These are phyloP conservation scores for Tychaedon coryphoeus DNA, from an alignment of 2,113 vertebrate genomes.

Conservation along the genomic window DNA sequence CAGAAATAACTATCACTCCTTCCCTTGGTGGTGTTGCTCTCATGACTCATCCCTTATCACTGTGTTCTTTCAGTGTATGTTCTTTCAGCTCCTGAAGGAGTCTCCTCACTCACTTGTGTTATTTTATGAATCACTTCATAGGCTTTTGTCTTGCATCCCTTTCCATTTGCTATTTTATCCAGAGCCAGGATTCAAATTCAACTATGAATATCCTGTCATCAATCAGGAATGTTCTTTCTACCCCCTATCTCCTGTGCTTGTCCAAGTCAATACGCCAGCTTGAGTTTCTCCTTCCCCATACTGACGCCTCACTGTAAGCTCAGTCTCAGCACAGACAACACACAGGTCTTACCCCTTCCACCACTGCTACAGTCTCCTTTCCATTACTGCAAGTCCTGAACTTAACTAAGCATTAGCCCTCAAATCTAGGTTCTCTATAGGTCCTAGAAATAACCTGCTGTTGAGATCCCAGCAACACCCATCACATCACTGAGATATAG, in stretches of 20 bases:
- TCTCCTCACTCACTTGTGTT: background rate
- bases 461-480: background rate
- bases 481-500: background rate
- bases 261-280: background rate
- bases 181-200: background rate
- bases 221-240: background rate
- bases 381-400: background rate
- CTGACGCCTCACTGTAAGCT: background rate
- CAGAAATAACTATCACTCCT: background rate
- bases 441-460: background rate
- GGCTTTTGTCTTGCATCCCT: background rate
- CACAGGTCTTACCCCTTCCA: background rate
- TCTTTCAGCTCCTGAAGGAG: background rate
- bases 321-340: background rate
- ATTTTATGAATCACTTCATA: background rate
- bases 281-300: fast-evolving
- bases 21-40: background rate
- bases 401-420: background rate
- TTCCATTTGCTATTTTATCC: background rate
- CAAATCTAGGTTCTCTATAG: background rate
- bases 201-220: background rate
- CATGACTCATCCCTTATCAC: background rate
- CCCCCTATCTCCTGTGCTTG: background rate
- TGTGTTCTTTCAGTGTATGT: background rate
- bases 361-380: background rate